These are phyloP conservation scores for Hylyphantes graminicola DNA, from an alignment of 1,140 invertebrate genomes.

Conservation along the genomic window DNA sequence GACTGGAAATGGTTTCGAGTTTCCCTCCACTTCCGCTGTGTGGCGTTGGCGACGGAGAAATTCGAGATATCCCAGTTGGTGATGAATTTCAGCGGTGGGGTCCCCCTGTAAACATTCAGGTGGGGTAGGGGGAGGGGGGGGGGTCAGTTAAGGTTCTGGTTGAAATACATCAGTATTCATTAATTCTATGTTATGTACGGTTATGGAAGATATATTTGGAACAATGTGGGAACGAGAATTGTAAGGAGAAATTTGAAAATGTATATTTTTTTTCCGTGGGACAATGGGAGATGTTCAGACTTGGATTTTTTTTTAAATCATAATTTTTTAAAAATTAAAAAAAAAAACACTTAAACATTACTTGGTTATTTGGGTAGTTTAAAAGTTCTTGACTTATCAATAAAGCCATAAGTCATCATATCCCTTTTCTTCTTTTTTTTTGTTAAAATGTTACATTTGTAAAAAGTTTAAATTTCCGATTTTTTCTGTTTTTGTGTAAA, in stretches of 20 bases:
- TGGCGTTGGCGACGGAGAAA: slow-evolving; percentile 51
- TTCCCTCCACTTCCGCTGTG: slow-evolving; percentile 55
- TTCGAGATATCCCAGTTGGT: slow-evolving; percentile 23
- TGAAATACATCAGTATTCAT: slow-evolving; percentile 48
- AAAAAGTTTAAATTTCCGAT: too few relatives aligned
- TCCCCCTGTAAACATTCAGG: slow-evolving; percentile 22
- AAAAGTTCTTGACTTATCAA: too few relatives aligned
- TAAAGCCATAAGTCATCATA: too few relatives aligned
- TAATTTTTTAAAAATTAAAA: not conserved
- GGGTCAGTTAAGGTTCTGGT: not conserved
- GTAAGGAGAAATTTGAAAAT: not conserved
- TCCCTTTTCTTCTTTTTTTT: too few relatives aligned
- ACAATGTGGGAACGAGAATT: slow-evolving; percentile 12
- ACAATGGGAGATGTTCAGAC: not conserved
- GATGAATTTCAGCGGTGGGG: slow-evolving; percentile 31
- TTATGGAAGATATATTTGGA: not conserved
- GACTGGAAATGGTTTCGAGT: slow-evolving; percentile 48
- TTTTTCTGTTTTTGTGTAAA: too few relatives aligned
- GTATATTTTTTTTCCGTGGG: not conserved
- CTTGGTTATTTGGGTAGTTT: too few relatives aligned
- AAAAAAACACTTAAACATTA: not conserved
- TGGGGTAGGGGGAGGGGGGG: slow-evolving; percentile 1
- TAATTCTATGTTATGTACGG: slow-evolving; percentile 13
- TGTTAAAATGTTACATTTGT: too few relatives aligned
- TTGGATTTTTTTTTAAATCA: not conserved